Evolutionary conservation across 2,113 vertebrate genomes (phyloP).

Genomic region (Corvus hawaiiensis): DNA sequence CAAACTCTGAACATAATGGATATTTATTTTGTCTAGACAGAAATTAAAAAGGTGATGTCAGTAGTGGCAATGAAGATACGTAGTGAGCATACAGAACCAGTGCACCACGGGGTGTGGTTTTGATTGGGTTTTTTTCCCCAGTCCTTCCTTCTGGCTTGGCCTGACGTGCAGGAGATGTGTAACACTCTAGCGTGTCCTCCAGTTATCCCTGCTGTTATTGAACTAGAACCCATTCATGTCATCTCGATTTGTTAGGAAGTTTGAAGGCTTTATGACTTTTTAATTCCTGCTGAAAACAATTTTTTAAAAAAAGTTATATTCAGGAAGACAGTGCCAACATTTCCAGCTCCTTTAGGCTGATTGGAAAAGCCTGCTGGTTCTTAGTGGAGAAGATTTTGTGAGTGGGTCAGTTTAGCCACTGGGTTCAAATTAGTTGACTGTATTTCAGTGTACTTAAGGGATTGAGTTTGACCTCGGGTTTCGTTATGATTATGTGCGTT

Average conservation of each 20-base stretch:
- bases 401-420: neutral
- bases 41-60: neutral
- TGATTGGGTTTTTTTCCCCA: neutral
- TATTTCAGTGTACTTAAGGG: neutral
- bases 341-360: neutral
- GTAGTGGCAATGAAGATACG: rapidly evolving
- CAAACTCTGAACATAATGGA: neutral
- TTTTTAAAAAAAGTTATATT: neutral
- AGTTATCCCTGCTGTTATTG: neutral
- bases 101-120: no score
- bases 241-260: neutral
- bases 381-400: neutral
- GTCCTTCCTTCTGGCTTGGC: neutral
- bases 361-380: neutral
- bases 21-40: neutral
- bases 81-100: neutral
- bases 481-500: neutral
- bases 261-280: neutral
- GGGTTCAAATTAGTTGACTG: neutral
- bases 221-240: neutral
- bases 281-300: neutral
- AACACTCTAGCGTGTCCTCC: neutral
- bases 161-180: neutral
- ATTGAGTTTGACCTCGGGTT: neutral
- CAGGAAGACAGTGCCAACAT: neutral